phyloP scores from a whole-genome alignment of 1,140 invertebrate genomes.

The Carposina sasakii region DNA sequence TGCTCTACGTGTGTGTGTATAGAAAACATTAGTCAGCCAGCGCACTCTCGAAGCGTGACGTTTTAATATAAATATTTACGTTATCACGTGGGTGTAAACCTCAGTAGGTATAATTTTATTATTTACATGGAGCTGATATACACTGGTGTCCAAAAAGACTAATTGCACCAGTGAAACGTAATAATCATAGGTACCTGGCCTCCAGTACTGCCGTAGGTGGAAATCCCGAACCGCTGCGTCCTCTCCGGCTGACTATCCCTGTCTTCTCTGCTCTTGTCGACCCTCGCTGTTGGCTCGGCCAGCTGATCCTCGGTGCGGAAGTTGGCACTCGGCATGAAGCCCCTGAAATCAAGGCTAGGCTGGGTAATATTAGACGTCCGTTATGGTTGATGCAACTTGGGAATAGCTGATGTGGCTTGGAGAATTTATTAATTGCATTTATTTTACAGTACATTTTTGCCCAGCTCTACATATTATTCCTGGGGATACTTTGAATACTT shows the following conservation, averaged over 20 bases:
- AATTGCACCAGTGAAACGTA: no score
- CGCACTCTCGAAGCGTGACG: no score
- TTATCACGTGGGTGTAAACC: no score
- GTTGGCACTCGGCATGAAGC: slow-evolving; percentile 47
- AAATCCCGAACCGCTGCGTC: slow-evolving; percentile 64
- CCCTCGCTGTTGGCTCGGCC: slow-evolving; percentile 53
- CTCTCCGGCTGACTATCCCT: slow-evolving; percentile 45
- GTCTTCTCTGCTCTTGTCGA: slow-evolving; percentile 40
- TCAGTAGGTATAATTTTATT: no score
- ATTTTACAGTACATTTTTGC: not conserved
- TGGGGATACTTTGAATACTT: not conserved
- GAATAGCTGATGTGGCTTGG: not conserved
- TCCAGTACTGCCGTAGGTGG: slow-evolving; percentile 55
- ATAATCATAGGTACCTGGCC: no score
- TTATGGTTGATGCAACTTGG: not conserved
- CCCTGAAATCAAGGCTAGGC: slow-evolving; percentile 37
- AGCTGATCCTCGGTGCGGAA: slow-evolving; percentile 63
- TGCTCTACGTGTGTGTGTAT: no score
- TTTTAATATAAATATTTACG: no score
- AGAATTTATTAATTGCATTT: not conserved
- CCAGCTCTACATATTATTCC: not conserved
- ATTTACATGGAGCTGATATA: no score
- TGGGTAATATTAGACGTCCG: not conserved
- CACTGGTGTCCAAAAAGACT: no score
- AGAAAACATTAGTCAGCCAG: no score